Evolutionary conservation across 2,797 vertebrate genomes (phyloP).

Genomic region (Lemur catta): DNA sequence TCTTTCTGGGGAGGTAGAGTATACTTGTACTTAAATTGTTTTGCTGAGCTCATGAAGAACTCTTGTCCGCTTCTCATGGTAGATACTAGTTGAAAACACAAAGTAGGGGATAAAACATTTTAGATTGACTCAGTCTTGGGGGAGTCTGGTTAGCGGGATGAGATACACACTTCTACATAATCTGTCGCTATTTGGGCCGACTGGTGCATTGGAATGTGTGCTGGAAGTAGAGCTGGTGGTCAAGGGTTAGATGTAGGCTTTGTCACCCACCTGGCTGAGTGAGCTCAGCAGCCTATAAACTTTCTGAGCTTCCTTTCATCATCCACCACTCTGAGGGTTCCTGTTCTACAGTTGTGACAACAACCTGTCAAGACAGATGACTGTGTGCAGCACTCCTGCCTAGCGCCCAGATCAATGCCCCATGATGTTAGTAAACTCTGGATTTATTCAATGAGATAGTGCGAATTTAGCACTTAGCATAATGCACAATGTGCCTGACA

Average conservation of each 20-base stretch:
- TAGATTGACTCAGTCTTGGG: not conserved
- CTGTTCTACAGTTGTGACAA: not conserved
- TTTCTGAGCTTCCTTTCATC: not conserved
- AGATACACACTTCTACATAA: not conserved
- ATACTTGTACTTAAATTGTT: not conserved
- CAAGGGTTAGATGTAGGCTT: not conserved
- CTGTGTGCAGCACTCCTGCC: not conserved
- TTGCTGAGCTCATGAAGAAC: not conserved
- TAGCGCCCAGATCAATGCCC: not conserved
- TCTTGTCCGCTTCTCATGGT: not conserved
- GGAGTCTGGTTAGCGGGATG: not conserved
- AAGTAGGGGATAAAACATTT: not conserved
- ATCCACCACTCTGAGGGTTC: not conserved
- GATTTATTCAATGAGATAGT: not conserved
- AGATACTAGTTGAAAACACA: not conserved
- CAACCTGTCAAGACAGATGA: not conserved
- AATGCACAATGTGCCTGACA: not conserved
- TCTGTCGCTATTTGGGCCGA: not conserved
- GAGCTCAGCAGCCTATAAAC: not conserved
- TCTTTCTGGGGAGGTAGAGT: fast-evolving
- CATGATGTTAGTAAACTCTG: not conserved
- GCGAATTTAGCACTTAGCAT: not conserved
- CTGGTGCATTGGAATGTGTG: not conserved
- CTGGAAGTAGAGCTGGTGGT: not conserved
- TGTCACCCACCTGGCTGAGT: not conserved